Evolutionary conservation across 2,888 invertebrate species (phyloP).

Genomic region (Trisateles emortualis): DNA sequence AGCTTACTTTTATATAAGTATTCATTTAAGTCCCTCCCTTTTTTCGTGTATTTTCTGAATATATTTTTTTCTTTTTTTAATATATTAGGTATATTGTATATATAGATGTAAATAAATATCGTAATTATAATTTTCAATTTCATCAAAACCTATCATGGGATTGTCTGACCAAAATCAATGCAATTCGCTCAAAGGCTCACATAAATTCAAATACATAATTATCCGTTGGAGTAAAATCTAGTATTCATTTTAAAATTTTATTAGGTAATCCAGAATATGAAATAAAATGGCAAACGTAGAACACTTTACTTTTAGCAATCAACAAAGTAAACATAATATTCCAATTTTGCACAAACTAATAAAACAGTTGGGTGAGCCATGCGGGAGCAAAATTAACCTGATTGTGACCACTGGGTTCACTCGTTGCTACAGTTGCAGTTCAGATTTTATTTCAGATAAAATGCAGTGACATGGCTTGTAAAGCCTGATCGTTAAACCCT

Average conservation of each 20-base stretch:
- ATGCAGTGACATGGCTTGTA: conserved; percentile 21
- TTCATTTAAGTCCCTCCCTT: neutral
- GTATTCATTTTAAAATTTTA: too few relatives aligned
- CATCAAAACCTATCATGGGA: too few relatives aligned
- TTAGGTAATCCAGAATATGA: too few relatives aligned
- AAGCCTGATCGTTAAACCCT: conserved; percentile 30
- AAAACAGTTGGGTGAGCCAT: conserved; percentile 31
- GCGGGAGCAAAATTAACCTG: conserved; percentile 23
- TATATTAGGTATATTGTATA: too few relatives aligned
- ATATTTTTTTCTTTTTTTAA: too few relatives aligned
- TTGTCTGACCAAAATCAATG: too few relatives aligned
- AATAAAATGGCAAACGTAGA: conserved; percentile 1
- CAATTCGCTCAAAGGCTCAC: too few relatives aligned
- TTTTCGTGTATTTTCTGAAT: too few relatives aligned
- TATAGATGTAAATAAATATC: too few relatives aligned
- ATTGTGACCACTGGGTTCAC: conserved; percentile 17
- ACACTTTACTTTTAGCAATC: neutral
- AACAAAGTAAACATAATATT: conserved; percentile 23
- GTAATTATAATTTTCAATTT: too few relatives aligned
- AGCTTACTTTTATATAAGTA: neutral
- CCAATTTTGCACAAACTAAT: conserved; percentile 31
- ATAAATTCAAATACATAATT: too few relatives aligned
- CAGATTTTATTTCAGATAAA: conserved; percentile 41
- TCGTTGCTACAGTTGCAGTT: conserved; percentile 11
- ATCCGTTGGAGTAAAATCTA: too few relatives aligned